phyloP scores from a whole-genome alignment of 2,888 invertebrate species.

The Margaritifera margaritifera region DNA sequence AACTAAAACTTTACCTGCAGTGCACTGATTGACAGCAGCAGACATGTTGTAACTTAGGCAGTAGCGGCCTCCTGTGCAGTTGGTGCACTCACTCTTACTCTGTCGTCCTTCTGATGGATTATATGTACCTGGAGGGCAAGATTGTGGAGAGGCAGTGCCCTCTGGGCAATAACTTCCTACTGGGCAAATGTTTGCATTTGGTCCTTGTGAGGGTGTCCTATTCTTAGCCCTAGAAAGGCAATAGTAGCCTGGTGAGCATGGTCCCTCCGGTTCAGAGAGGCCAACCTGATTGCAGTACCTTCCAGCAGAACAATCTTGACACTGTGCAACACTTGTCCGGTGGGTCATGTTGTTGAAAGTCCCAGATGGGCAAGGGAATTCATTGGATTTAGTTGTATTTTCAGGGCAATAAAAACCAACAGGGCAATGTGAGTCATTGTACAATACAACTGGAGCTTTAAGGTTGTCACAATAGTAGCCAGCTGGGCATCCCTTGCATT shows the following conservation, averaged over 20 bases:
- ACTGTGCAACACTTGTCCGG: slow-evolving; percentile 50
- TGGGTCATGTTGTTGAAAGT: slow-evolving; percentile 66
- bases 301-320: slow-evolving; percentile 63
- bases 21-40: slow-evolving; percentile 41
- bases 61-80: slow-evolving; percentile 63
- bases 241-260: slow-evolving; percentile 60
- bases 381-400: slow-evolving; percentile 54
- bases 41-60: slow-evolving; percentile 62
- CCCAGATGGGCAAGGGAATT: slow-evolving; percentile 65
- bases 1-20: slow-evolving; percentile 42
- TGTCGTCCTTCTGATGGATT: slow-evolving; percentile 49
- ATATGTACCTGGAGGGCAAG: slow-evolving; percentile 61
- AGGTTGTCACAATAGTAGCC: slow-evolving; percentile 68
- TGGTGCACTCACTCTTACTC: slow-evolving; percentile 49
- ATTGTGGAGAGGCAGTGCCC: slow-evolving; percentile 52
- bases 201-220: slow-evolving; percentile 55
- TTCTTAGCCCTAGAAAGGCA: slow-evolving; percentile 59
- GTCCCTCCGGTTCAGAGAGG: slow-evolving; percentile 49
- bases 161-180: slow-evolving; percentile 64
- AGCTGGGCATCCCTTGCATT: slow-evolving; percentile 65
- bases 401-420: slow-evolving; percentile 64
- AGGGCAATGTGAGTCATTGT: slow-evolving; percentile 62
- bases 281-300: slow-evolving; percentile 59
- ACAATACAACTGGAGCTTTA: slow-evolving; percentile 63
- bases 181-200: slow-evolving; percentile 62